Evolutionary conservation across 2,888 invertebrate genomes (phyloP).

Genomic region (Drosophila testacea): DNA sequence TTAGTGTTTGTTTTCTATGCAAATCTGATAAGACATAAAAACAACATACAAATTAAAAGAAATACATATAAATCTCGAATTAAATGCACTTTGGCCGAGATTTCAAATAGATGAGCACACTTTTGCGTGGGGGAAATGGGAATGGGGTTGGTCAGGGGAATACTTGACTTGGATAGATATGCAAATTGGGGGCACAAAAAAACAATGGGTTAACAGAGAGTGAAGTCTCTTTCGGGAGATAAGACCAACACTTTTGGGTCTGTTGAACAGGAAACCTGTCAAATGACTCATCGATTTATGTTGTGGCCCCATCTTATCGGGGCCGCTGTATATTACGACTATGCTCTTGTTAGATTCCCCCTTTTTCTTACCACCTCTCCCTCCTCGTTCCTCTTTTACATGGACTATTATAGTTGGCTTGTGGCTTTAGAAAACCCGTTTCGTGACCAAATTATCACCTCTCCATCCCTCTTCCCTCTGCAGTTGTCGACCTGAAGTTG

Average conservation of each 20-base stretch:
- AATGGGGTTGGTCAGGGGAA: background rate
- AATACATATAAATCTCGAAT: slow-evolving; percentile 20
- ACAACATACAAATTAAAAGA: slow-evolving; percentile 1
- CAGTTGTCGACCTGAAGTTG: background rate
- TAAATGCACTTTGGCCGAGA: slow-evolving; percentile 33
- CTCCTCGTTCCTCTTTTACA: background rate
- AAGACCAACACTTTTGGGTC: slow-evolving; percentile 42
- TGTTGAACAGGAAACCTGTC: slow-evolving; percentile 51
- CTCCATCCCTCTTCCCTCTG: background rate
- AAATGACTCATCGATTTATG: slow-evolving; percentile 66
- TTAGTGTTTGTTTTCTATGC: slow-evolving; percentile 17
- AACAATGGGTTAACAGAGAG: slow-evolving; percentile 13
- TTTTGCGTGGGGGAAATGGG: slow-evolving; percentile 3
- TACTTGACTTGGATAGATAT: slow-evolving; percentile 21
- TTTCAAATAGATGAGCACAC: slow-evolving; percentile 12
- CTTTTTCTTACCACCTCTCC: background rate
- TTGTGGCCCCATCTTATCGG: slow-evolving; percentile 45
- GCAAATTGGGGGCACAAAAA: slow-evolving; percentile 39
- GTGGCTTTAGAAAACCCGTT: slow-evolving; percentile 43
- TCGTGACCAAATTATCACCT: slow-evolving; percentile 54
- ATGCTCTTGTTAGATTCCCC: slow-evolving; percentile 34
- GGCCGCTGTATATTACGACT: slow-evolving; percentile 28
- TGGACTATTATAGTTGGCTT: background rate
- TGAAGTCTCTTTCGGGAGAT: slow-evolving; percentile 20
- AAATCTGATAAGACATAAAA: slow-evolving; percentile 31